Percentiles rank a stretch among this genome's conserved stretches.
phyloP scores from a whole-genome alignment of 2,888 invertebrate species.

The Ophion ventricosus region DNA sequence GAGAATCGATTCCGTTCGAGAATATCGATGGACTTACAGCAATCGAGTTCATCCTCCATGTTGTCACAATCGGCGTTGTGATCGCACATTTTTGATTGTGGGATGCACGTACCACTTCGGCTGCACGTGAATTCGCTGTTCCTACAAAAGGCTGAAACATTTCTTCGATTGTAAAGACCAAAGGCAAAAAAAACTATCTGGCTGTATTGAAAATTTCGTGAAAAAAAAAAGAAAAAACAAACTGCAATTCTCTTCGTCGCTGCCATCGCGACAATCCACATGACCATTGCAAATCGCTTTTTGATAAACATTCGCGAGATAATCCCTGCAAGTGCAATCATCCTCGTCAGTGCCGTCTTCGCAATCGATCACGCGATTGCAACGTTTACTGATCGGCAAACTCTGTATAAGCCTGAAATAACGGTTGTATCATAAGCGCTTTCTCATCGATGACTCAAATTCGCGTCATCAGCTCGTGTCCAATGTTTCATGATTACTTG shows the following conservation, averaged over 20 bases:
- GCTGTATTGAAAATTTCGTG: background rate
- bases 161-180: background rate
- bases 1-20: background rate
- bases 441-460: background rate
- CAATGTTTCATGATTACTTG: conserved; percentile 79
- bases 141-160: conserved; percentile 85
- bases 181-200: background rate
- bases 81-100: conserved; percentile 87
- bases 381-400: conserved; percentile 86
- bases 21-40: conserved; percentile 83
- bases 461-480: background rate
- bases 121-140: conserved; percentile 87
- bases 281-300: conserved; percentile 90
- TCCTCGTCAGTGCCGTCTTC: conserved; percentile 93
- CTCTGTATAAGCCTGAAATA: conserved; percentile 87
- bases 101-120: conserved; percentile 87
- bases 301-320: conserved; percentile 84
- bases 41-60: conserved; percentile 91
- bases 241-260: conserved; percentile 91
- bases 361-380: conserved; percentile 90
- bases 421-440: background rate
- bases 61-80: conserved; percentile 87
- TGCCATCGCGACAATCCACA: conserved; percentile 89
- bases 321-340: conserved; percentile 90
- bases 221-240: conserved; percentile 76